Conservation (phyloP, 1,140 invertebrate genomes). For the Uloborus diversus region DNA sequence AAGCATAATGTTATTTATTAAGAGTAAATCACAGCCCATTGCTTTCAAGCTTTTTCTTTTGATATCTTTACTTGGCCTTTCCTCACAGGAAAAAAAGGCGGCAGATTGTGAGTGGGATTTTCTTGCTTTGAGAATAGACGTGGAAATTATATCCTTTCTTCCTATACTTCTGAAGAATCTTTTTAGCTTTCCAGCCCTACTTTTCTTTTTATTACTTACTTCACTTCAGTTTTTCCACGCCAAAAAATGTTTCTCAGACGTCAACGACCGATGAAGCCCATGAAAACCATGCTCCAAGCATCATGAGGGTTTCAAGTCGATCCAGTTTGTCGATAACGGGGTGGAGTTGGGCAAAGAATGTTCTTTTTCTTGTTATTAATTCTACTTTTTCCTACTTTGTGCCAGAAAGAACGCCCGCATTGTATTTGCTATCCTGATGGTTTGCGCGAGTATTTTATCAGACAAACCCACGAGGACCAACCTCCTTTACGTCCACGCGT, state of each 20-base stretch:
- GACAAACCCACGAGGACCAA: conserved; percentile 15
- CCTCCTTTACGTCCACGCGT: not conserved
- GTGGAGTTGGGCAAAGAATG: conserved; percentile 14
- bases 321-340: conserved; percentile 46
- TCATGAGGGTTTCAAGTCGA: conserved; percentile 2
- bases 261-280: conserved; percentile 23
- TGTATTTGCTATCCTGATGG: conserved; percentile 15
- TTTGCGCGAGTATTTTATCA: conserved; percentile 12
- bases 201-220: not conserved
- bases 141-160: conserved; percentile 15
- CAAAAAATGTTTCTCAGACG: conserved; percentile 8
- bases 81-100: not conserved
- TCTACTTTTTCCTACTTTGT: not conserved
- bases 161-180: not conserved
- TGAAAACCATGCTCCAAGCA: conserved; percentile 5
- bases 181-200: not conserved
- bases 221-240: not conserved
- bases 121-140: conserved; percentile 28
- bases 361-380: not conserved
- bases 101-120: conserved; percentile 5
- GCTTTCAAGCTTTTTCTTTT: not conserved
- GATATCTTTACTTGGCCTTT: not conserved
- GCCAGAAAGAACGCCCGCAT: not conserved
- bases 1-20: no score
- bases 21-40: no score